Evolutionary conservation across 2,113 vertebrate species (phyloP).

Genomic region (Anarrhichthys ocellatus): DNA sequence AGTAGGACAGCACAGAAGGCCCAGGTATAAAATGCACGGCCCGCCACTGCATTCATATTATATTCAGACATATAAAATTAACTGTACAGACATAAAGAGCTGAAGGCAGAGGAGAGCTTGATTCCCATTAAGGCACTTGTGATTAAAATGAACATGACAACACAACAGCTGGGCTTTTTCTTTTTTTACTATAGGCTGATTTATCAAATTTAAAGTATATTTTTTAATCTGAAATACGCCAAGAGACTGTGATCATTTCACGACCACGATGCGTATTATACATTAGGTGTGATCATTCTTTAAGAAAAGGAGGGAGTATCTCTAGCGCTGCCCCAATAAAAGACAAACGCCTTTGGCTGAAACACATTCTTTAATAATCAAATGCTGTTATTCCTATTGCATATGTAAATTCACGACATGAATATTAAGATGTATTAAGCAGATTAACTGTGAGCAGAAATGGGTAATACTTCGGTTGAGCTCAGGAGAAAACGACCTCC

Average conservation of each 20-base stretch:
- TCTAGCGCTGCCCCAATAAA: constrained; percentile 11
- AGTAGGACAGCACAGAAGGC: no score
- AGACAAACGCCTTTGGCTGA: constrained; percentile 61
- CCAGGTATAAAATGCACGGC: no score
- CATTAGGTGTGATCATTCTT: not conserved
- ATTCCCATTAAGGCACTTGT: constrained; percentile 52
- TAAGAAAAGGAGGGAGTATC: constrained; percentile 1
- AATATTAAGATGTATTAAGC: not conserved
- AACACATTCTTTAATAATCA: constrained; percentile 36
- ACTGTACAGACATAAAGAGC: constrained; percentile 52
- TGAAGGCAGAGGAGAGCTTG: constrained; percentile 38
- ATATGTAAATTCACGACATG: not conserved
- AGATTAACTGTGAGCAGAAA: not conserved
- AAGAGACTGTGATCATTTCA: not conserved
- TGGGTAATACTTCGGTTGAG: not conserved
- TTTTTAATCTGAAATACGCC: not conserved
- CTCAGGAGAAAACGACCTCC: not conserved
- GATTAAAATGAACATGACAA: constrained; percentile 33
- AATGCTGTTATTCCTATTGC: not conserved
- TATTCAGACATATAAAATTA: constrained; percentile 46
- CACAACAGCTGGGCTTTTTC: not conserved
- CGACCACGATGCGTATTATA: not conserved
- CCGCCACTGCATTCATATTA: constrained; percentile 38
- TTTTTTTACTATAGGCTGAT: not conserved
- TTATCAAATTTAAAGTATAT: not conserved